Evolutionary conservation across 2,113 vertebrate genomes (phyloP), one percentile per base, ranked within the genome.

Genomic region (Nothoprocta pentlandii): DNA sequence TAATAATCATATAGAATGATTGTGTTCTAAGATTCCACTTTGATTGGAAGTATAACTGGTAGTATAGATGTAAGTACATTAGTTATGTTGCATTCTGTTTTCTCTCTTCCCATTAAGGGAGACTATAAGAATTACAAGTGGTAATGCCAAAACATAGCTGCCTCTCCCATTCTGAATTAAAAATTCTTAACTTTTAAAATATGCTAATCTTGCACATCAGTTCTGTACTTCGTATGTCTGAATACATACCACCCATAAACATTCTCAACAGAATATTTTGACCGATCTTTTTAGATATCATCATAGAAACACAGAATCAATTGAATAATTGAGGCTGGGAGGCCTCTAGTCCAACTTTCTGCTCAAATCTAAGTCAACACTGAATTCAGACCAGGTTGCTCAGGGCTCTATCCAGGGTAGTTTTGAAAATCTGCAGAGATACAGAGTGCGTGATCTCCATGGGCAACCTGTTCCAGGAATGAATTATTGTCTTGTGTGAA

Each of bases 121-220:
- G 36, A 92, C 36, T 51, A 47, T 89, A 92, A 96, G 63, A 76
- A 49, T 82, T 89, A 96, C 36, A 59, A 88, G 61, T 64, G 44
- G 9, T 32, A 94, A 64, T 75, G 56, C 11, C 87, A 85, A 79
- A 68, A 69, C 46, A 6, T 16, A 39, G 39, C 51, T 4, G 4
- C n/a, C 16, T 81, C 53, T 87, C 85, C 75, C 19, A 83, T 86
- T 96, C 85, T 81, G 41, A 92, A 95, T 85, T 32, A 56, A 86
- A n/a, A 59, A 80, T 36, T 69, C 23, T 39, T 59, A 67, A 32
- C 26, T 58, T 93, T 93, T 94, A 93, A 88, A 56, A 62, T 84
- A 66, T 53, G 30, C 90, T 92, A 87, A 90, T 95, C 69, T 80
- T 95, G 28, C 95, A 6, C 12, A 23, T 68, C 16, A 47, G 17